Conservation (phyloP, 2,888 invertebrate species). For the Liposcelis brunnea region DNA sequence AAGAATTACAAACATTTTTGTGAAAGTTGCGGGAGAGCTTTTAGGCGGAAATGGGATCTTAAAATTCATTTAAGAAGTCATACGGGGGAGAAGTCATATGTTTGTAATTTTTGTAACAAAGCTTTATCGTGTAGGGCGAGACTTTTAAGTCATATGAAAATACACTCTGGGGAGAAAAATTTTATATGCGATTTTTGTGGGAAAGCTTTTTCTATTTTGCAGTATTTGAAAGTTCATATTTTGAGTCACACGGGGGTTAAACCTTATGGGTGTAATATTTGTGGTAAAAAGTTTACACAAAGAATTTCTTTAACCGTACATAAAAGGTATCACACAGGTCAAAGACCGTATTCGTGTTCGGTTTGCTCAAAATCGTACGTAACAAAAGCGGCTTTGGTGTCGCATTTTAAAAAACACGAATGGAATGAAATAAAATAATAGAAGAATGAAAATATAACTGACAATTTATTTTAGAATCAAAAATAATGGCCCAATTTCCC, state of each 20-base stretch:
- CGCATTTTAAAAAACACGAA: too few relatives aligned
- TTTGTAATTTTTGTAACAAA: conserved; percentile 25
- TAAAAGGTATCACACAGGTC: too few relatives aligned
- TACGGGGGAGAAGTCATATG: conserved; percentile 22
- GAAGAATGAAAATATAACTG: too few relatives aligned
- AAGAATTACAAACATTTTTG: conserved; percentile 22
- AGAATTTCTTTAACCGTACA: too few relatives aligned
- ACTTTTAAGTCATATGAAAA: conserved; percentile 11
- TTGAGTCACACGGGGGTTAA: neutral
- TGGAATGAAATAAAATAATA: too few relatives aligned
- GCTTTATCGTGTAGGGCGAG: conserved; percentile 20
- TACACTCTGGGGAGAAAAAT: conserved; percentile 12
- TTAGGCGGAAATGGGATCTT: conserved; percentile 21
- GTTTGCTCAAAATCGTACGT: too few relatives aligned
- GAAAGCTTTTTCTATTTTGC: neutral
- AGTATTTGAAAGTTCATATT: neutral
- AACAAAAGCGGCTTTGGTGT: too few relatives aligned
- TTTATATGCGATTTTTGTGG: neutral
- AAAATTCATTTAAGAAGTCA: conserved; percentile 30
- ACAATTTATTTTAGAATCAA: too few relatives aligned
- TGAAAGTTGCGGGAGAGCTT: conserved; percentile 38
- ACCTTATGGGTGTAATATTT: neutral
- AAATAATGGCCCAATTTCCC: too few relatives aligned
- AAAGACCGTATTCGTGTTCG: too few relatives aligned
- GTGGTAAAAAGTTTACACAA: neutral